Base-by-base conservation (phyloP, 2,113 vertebrate genomes). In the Melanerpes aurifrons region DNA sequence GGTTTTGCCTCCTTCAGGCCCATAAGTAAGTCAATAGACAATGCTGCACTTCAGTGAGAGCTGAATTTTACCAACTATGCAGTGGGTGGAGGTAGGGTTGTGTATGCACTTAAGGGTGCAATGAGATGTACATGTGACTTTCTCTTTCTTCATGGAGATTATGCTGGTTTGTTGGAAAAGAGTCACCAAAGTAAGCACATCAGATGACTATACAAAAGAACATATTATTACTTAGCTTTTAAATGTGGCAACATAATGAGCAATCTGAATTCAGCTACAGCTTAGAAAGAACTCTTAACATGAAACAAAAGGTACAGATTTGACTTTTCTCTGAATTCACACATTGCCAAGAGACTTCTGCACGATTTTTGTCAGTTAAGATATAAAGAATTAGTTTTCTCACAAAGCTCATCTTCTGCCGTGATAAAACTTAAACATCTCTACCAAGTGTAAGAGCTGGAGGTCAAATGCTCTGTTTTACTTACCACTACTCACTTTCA, bases 181-280 rank as follows among this genome's bases (percentile, higher is more conserved):
- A 94, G 68, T 90, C 73, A 73, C 93, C 59, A 85, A 94, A 91
- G 68, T 47, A 85, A 89, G 35, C 50, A 92, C 87, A 75, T 93
- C 87, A 92, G 28, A 90, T 79, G 64, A 53, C 35, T 87, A 67
- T 54, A 93, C 91, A 95, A 94, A 95, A 94, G 85, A 95, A 92
- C 71, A 50, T 92, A 73, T 92, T 91, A 93, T 91, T 94, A 93
- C 89, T 85, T 89, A 77, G 14, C 69, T 89, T 96, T 92, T 82
- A 86, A 94, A 91, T 45, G 75, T 93, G 85, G 61, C 72, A 91
- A 89, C 87, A 92, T 93, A 96, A 95, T 82, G 69, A 89, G 94
- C 43, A 82, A 91, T 80, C 72, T 82, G 84, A 91, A 86, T 91
- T 85, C 64, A 89, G 47, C 57, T 89, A 68, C 47, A 48, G 7